Base-by-base conservation (phyloP, 2,888 invertebrate genomes). In the Cephus rjabovi region DNA sequence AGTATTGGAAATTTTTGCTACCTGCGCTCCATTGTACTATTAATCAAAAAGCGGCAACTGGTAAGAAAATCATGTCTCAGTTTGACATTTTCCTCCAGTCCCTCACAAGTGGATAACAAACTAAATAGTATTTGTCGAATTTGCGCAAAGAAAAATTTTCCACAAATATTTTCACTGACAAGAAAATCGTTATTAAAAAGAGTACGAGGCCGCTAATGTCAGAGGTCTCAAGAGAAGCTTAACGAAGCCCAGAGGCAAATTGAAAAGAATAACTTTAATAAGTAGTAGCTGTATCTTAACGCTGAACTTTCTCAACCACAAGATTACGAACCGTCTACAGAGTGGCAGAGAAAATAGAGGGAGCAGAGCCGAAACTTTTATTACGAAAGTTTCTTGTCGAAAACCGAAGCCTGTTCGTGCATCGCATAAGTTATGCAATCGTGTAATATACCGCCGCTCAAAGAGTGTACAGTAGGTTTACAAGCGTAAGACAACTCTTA, bases 351-450 rank as follows among this genome's bases (percentile, higher is more conserved):
- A 9, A 15, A 15, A 56, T 15, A 23, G 40, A 9, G n/a, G 76
- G 77, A 81, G 79, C 79, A 78, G 79, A 56, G 73, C 74, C 40
- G 73, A 83, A 86, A 85, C 81, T 83, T 83, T 82, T 84, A 83
- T 85, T 82, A 80, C 77, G 74, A 85, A 86, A 86, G 82, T 56
- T 56, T 23, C 40, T 2, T 1, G 23, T 56, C 40, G 40, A 56
- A 56, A 56, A 56, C 23, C 23, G 9, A 56, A 56, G 40, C 40
- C 1, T 23, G 40, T 56, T 56, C 40, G 40, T 56, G 40, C 40
- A 56, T 56, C 40, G 40, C 15, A 56, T 56, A 56, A 56, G 23
- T 56, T 56, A 56, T 56, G 40, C 9, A 56, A 56, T 2, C 40
- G 40, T 56, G 40, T 56, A 56, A 56, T 56, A 56, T 56, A 56